phyloP scores from a whole-genome alignment of 1,140 invertebrate species.

The Geopemphigus sp. region DNA sequence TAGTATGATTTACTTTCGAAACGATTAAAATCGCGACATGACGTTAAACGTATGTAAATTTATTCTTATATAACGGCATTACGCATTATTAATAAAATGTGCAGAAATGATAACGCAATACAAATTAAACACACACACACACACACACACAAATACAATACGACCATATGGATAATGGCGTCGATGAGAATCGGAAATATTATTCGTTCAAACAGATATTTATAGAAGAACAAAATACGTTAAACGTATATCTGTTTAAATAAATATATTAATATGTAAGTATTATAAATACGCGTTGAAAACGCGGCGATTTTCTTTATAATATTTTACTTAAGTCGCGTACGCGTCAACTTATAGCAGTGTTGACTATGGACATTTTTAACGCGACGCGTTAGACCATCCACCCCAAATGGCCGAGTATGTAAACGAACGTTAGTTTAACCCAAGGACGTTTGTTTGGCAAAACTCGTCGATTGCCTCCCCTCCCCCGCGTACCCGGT shows the following conservation, averaged over 20 bases:
- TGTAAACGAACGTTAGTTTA: conserved; percentile 20
- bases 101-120: too few species aligned
- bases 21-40: too few species aligned
- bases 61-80: too few species aligned
- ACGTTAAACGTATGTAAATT: too few species aligned
- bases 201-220: background rate
- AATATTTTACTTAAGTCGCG: background rate
- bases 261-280: conserved; percentile 13
- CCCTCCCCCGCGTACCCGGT: too few species aligned
- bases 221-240: background rate
- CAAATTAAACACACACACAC: too few species aligned
- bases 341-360: too few species aligned
- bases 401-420: background rate
- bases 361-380: background rate
- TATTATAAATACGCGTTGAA: background rate
- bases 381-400: background rate
- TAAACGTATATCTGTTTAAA: background rate
- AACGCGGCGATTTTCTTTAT: background rate
- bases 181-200: conserved; percentile 11
- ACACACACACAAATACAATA: too few species aligned
- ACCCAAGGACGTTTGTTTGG: background rate
- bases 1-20: too few species aligned
- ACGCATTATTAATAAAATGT: too few species aligned
- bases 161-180: background rate
- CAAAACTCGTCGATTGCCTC: background rate